Percentiles rank a stretch among this genome's conserved stretches.
Conservation (phyloP, 2,888 invertebrate genomes). For the Meliscaeva auricollis region DNA sequence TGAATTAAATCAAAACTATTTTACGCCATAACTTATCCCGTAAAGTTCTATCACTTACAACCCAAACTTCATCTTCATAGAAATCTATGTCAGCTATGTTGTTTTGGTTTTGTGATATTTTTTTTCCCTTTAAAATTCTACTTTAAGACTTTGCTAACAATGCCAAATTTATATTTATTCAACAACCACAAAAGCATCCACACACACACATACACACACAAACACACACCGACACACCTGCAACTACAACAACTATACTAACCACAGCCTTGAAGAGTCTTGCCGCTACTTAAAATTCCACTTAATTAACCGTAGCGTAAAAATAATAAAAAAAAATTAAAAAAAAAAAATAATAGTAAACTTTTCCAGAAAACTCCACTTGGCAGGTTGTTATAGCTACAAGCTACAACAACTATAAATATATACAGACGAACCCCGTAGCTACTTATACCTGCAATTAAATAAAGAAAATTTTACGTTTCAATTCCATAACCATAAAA, state of each 20-base stretch:
- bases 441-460: constrained; percentile 14
- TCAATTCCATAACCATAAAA: constrained; percentile 35
- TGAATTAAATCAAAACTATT: too few species aligned
- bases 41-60: too few species aligned
- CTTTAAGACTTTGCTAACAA: too few species aligned
- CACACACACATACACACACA: background rate
- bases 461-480: constrained; percentile 53
- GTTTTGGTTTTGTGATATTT: too few species aligned
- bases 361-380: background rate
- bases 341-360: background rate
- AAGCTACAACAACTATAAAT: background rate
- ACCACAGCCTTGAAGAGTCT: background rate
- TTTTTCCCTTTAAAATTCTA: too few species aligned
- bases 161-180: too few species aligned
- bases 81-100: too few species aligned
- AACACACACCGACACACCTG: too few species aligned
- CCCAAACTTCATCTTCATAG: too few species aligned
- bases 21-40: too few species aligned
- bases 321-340: background rate
- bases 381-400: background rate
- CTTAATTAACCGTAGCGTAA: background rate
- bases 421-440: background rate
- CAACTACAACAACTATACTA: background rate
- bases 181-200: too few species aligned
- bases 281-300: background rate